These are phyloP conservation scores for Aphidoletes aphidimyza DNA, from an alignment of 2,888 invertebrate species.

Conservation along the genomic window DNA sequence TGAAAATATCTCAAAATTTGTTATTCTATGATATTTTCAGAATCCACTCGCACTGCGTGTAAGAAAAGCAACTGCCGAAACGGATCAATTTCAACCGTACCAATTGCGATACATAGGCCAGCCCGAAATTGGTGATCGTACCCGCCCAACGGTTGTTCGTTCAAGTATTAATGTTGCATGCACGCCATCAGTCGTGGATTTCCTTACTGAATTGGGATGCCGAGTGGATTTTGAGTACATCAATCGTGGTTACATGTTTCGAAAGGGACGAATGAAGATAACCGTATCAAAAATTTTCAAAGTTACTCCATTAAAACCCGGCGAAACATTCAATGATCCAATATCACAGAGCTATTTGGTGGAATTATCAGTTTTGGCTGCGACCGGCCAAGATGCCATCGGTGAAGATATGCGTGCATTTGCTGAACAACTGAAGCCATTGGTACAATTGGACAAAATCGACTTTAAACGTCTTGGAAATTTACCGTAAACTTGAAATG, in stretches of 20 bases:
- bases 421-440: conserved; percentile 91
- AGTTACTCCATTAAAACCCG: conserved; percentile 77
- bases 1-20: too few species aligned
- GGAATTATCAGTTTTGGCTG: conserved; percentile 88
- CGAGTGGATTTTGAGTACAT: conserved; percentile 94
- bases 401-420: conserved; percentile 96
- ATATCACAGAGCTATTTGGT: conserved; percentile 93
- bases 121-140: conserved; percentile 89
- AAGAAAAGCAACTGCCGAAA: conserved; percentile 81
- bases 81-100: conserved; percentile 68
- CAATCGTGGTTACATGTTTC: conserved; percentile 92
- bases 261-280: conserved; percentile 96
- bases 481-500: conserved; percentile 60
- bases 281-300: conserved; percentile 95
- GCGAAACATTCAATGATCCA: conserved; percentile 77
- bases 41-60: conserved; percentile 82
- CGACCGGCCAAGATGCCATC: conserved; percentile 91
- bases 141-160: conserved; percentile 87
- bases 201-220: conserved; percentile 91
- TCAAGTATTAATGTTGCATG: conserved; percentile 94
- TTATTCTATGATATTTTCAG: conserved; percentile 58
- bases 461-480: conserved; percentile 80
- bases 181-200: conserved; percentile 88
- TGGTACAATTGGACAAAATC: conserved; percentile 92
- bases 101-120: conserved; percentile 93